Base-by-base conservation (phyloP, 2,113 vertebrate species). In the Cyphomyrus plagiostoma region DNA sequence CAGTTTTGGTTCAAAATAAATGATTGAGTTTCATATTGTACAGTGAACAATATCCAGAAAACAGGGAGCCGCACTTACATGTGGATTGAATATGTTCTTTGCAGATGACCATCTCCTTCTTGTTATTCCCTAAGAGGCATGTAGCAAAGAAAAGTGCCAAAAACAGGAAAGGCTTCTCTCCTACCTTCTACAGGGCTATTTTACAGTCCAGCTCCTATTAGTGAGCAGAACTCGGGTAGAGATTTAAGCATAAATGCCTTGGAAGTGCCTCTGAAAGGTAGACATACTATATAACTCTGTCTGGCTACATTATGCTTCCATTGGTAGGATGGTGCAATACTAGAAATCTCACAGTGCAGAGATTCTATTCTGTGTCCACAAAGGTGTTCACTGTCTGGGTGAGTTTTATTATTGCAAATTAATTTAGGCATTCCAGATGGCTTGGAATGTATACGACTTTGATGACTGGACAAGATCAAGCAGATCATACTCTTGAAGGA, bases 221-320 rank as follows among this genome's bases (percentile, higher is more conserved):
- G 17, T 49, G 26, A 48, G 74, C 92, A 92, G 92, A 93, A 91
- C 91, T 3, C 91, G 90, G 92, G 91, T 89, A 88, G 89, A 89
- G 91, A 93, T 93, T 93, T 91, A 90, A 92, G 93, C 94, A 94
- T 93, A 92, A 94, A 95, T 90, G 92, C 90, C 91, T 91, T 90
- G 89, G 91, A 91, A 58, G 62, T 21, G 62, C 10, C 62, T 30
- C 62, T 30, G 62, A 70, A 70, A 70, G 62, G 9, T 70, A 70
- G 62, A 70, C n/a, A 30, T 30, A 30, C 6, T 4, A 70, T 30
- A 30, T 70, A 70, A 11, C 62, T 70, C n/a, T 70, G 62, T n/a
- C n/a, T 66, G 62, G 9, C 62, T 70, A 30, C 26, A 70, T 70
- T 70, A 13, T 70, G 62, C 62, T 13, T 70, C 26, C 62, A 11